These are phyloP conservation scores for Drosophila parthenogenetica DNA, from an alignment of 2,888 invertebrate species.

Conservation along the genomic window DNA sequence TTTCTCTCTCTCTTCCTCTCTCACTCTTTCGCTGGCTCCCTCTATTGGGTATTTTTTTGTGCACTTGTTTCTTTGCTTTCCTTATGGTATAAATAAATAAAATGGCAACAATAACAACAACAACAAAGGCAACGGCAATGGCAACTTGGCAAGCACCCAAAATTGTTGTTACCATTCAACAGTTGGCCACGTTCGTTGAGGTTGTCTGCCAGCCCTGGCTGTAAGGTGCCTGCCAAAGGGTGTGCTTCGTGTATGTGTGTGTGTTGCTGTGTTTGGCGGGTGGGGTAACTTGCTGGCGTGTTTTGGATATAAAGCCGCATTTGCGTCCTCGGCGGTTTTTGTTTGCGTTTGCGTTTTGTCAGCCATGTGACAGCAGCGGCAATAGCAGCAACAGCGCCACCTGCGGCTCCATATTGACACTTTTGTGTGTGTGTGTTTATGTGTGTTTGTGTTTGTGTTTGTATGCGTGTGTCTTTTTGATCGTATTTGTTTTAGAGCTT, in stretches of 20 bases:
- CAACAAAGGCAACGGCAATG: conserved; percentile 7
- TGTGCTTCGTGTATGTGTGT: not conserved
- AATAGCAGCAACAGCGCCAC: conserved; percentile 67
- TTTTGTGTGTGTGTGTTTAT: conserved; percentile 18
- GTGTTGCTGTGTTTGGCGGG: not conserved
- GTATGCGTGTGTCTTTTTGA: conserved; percentile 18
- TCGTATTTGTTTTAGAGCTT: conserved; percentile 60
- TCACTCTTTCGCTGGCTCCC: not conserved
- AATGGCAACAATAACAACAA: conserved; percentile 31
- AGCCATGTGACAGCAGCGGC: conserved; percentile 71
- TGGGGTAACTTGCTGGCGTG: conserved; percentile 30
- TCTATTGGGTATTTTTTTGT: not conserved
- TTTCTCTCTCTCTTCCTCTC: not conserved
- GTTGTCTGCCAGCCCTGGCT: conserved; percentile 31
- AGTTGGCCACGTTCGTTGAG: conserved; percentile 64
- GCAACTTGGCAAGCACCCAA: conserved; percentile 48
- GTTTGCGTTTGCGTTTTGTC: conserved; percentile 76
- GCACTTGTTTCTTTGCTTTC: conserved; percentile 6
- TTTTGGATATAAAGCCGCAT: conserved; percentile 67
- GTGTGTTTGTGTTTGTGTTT: not conserved
- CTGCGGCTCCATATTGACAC: conserved; percentile 76
- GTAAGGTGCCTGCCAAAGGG: not conserved
- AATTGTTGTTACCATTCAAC: conserved; percentile 65
- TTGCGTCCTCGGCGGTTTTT: conserved; percentile 65
- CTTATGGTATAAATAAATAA: conserved; percentile 62